These are phyloP conservation scores for Epinephelus awoara DNA, from an alignment of 2,797 vertebrate species.

Conservation along the genomic window DNA sequence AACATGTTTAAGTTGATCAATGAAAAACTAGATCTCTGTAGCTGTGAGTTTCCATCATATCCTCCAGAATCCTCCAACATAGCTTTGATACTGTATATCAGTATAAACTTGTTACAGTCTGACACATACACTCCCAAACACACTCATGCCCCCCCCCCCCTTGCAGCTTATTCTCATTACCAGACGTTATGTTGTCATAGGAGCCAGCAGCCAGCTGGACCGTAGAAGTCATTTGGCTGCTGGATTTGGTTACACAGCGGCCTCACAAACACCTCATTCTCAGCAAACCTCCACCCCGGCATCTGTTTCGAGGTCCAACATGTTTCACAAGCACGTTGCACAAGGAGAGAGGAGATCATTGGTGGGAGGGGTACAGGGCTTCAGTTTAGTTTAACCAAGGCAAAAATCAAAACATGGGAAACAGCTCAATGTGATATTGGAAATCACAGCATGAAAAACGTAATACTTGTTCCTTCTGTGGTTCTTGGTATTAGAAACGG, in stretches of 20 bases:
- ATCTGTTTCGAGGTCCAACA: conserved; percentile 66
- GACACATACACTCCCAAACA: conserved; percentile 26
- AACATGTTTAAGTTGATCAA: not conserved
- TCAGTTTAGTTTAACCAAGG: conserved; percentile 19
- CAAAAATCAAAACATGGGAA: not conserved
- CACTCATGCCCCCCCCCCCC: conserved; percentile 39
- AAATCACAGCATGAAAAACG: not conserved
- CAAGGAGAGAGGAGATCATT: conserved; percentile 43
- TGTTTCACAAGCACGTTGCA: conserved; percentile 67
- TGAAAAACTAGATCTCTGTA: not conserved
- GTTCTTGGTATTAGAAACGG: no score
- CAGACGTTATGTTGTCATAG: conserved; percentile 68
- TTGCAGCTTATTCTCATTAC: conserved; percentile 74
- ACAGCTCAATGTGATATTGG: conserved; percentile 15
- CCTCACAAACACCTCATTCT: conserved; percentile 74
- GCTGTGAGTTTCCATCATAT: not conserved
- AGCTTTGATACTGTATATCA: conserved; percentile 10
- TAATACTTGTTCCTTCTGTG: not conserved
- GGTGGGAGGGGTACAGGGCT: not conserved
- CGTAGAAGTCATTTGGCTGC: conserved; percentile 65
- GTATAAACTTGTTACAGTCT: conserved; percentile 17
- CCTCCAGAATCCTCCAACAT: not conserved
- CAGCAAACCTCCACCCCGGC: conserved; percentile 61
- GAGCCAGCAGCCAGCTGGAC: conserved; percentile 76
- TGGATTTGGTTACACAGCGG: conserved; percentile 75